Evolutionary conservation across 1,140 invertebrate species (phyloP).

Genomic region (Fopius arisanus): DNA sequence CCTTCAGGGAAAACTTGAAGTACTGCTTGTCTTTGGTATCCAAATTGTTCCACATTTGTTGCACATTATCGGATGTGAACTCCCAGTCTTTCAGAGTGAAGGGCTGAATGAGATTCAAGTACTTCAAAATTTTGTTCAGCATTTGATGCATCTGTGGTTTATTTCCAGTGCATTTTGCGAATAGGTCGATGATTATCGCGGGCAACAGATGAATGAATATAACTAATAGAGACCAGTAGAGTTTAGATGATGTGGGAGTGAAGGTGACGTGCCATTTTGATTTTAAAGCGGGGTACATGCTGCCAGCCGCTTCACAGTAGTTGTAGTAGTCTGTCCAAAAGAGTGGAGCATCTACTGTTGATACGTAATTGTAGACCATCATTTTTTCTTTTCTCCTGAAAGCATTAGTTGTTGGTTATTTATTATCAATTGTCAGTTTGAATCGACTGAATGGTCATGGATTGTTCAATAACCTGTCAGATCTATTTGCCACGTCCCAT

Average conservation of each 20-base stretch:
- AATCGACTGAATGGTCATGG: too few species aligned
- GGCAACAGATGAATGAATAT: constrained; percentile 72
- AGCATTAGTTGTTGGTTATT: constrained; percentile 27
- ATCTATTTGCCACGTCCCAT: constrained; percentile 69
- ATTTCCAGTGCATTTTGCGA: constrained; percentile 66
- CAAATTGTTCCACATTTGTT: constrained; percentile 67
- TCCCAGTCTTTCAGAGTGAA: constrained; percentile 78
- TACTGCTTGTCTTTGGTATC: constrained; percentile 68
- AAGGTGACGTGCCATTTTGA: constrained; percentile 70
- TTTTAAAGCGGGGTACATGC: constrained; percentile 65
- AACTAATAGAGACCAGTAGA: constrained; percentile 64
- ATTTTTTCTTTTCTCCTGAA: constrained; percentile 56
- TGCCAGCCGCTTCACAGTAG: constrained; percentile 61
- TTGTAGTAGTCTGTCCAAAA: constrained; percentile 71
- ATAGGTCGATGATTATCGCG: constrained; percentile 68
- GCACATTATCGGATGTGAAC: constrained; percentile 73
- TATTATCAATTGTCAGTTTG: too few species aligned
- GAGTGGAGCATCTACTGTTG: constrained; percentile 72
- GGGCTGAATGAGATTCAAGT: constrained; percentile 73
- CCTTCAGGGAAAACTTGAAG: constrained; percentile 75
- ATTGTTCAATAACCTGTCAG: constrained; percentile 37
- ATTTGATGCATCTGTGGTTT: constrained; percentile 74
- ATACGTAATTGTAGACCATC: constrained; percentile 78
- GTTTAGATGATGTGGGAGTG: constrained; percentile 64
- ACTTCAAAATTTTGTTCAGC: constrained; percentile 80